Percentiles rank a stretch among this genome's conserved stretches.
These are phyloP conservation scores for Arothron firmamentum DNA, from an alignment of 2,113 vertebrate genomes.

Conservation along the genomic window DNA sequence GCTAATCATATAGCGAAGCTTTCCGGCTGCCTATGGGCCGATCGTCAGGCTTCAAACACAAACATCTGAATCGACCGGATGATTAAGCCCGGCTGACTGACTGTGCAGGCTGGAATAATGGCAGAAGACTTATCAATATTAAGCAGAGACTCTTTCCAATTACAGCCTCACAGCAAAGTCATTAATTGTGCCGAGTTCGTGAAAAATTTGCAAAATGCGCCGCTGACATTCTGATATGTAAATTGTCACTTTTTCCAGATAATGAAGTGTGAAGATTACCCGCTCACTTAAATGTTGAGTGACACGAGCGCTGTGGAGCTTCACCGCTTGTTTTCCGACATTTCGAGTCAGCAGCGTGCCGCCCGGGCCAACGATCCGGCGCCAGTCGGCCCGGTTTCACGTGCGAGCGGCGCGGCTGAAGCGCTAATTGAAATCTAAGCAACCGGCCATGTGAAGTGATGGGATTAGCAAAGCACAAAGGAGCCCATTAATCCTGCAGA, in stretches of 20 bases:
- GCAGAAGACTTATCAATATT: constrained; percentile 45
- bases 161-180: constrained; percentile 31
- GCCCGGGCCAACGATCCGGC: no score
- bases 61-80: constrained; percentile 33
- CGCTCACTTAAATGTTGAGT: constrained; percentile 8
- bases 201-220: constrained; percentile 50
- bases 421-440: no score
- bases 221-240: constrained; percentile 54
- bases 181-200: constrained; percentile 46
- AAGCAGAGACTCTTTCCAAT: constrained; percentile 35
- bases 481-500: no score
- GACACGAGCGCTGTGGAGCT: background rate
- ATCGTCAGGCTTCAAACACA: constrained; percentile 13
- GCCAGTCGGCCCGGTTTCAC: no score
- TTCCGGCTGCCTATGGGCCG: constrained; percentile 5
- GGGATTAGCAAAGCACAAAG: no score
- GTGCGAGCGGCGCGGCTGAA: no score
- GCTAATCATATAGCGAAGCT: constrained; percentile 16
- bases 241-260: constrained; percentile 34
- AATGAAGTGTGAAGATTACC: constrained; percentile 33
- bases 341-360: no score
- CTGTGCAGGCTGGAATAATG: constrained; percentile 22
- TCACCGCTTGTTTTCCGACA: no score
- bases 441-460: no score
- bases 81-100: constrained; percentile 29